Evolutionary conservation across 2,113 vertebrate genomes (phyloP).

Genomic region (Andinoacara biseriatus): DNA sequence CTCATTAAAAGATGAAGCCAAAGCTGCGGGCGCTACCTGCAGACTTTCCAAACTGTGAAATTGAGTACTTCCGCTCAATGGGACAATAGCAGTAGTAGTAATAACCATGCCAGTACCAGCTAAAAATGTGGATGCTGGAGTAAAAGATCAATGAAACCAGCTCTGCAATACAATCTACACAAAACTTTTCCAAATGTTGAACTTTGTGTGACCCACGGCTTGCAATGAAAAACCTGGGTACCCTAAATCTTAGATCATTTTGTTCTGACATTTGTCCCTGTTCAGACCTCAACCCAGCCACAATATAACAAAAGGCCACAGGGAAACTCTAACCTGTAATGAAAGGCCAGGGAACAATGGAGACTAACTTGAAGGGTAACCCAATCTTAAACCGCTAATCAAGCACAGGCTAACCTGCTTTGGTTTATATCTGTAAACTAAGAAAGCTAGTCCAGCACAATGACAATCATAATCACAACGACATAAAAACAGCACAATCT

Average conservation of each 20-base stretch:
- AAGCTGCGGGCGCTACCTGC: constrained; percentile 49
- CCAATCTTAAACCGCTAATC: constrained; percentile 92
- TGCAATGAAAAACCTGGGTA: constrained; percentile 35
- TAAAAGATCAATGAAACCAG: not conserved
- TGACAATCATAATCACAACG: constrained; percentile 27
- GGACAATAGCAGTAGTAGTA: constrained; percentile 6
- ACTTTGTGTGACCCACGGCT: constrained; percentile 61
- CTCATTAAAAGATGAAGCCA: constrained; percentile 72
- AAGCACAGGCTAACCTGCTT: constrained; percentile 88
- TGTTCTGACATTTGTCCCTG: constrained; percentile 78
- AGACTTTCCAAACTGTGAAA: constrained; percentile 56
- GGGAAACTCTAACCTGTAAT: constrained; percentile 94
- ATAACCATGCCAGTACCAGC: not conserved
- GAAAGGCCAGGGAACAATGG: constrained; percentile 93
- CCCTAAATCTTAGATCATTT: constrained; percentile 67
- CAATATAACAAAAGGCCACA: constrained; percentile 82
- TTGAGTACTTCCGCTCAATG: not conserved
- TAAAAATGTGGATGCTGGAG: not conserved
- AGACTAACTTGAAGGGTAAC: constrained; percentile 88
- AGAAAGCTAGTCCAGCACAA: constrained; percentile 26
- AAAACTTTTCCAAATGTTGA: constrained; percentile 39
- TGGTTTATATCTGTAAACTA: constrained; percentile 84
- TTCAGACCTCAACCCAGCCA: constrained; percentile 83
- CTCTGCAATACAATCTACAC: not conserved
- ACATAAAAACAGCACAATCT: constrained; percentile 12